Conservation (phyloP, 2,888 invertebrate species). For the Xylota segnis region DNA sequence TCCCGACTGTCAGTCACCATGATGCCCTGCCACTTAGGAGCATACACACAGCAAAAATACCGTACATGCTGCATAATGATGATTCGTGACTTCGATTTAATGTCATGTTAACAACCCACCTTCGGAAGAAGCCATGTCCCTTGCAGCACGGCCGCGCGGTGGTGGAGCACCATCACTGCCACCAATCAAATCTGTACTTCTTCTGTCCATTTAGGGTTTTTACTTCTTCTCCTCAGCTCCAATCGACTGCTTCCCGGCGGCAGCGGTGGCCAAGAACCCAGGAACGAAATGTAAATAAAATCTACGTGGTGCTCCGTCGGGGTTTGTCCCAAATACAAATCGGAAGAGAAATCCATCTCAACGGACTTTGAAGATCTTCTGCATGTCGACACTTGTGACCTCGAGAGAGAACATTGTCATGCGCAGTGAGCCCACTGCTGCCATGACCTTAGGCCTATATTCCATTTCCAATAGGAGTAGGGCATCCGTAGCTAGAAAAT, state of each 20-base stretch:
- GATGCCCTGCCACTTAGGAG: constrained; percentile 47
- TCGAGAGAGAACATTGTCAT: constrained; percentile 57
- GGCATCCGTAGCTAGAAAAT: constrained; percentile 35
- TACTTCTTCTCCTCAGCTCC: neutral
- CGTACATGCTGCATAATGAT: constrained; percentile 60
- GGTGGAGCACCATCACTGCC: constrained; percentile 6
- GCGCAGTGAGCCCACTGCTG: constrained; percentile 53
- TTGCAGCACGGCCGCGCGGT: constrained; percentile 10
- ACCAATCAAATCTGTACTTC: constrained; percentile 52
- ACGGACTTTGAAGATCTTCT: constrained; percentile 48
- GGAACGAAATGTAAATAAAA: constrained; percentile 44
- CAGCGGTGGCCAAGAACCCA: constrained; percentile 21
- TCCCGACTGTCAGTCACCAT: constrained; percentile 55
- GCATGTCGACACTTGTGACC: constrained; percentile 60
- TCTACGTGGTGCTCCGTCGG: neutral
- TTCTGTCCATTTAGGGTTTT: constrained; percentile 61
- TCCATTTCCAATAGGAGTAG: constrained; percentile 48
- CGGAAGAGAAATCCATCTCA: constrained; percentile 62
- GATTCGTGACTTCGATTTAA: constrained; percentile 72
- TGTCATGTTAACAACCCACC: constrained; percentile 65
- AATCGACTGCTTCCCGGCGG: neutral
- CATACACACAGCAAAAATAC: constrained; percentile 24
- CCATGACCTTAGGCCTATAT: constrained; percentile 62
- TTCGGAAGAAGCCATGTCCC: constrained; percentile 24
- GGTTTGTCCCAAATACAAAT: constrained; percentile 49